Base-by-base conservation (phyloP, 2,797 vertebrate species). In the Adrianichthys oophorus region DNA sequence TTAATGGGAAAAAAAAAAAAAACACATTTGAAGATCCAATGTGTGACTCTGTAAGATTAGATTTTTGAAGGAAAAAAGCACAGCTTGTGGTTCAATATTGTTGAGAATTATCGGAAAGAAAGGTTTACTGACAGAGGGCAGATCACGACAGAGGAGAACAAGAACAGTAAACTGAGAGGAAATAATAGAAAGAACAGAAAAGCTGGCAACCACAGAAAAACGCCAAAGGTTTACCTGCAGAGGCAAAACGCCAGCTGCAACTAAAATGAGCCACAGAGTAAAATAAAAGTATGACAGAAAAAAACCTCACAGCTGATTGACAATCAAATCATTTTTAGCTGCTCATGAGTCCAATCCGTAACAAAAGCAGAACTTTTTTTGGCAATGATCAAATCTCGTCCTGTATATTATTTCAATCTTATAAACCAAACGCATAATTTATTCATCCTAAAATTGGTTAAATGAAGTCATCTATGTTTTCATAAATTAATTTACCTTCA, bases 71-170 rank as follows among this genome's bases (percentile, higher is more conserved):
- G 57, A 64, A 69, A 48, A 60, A 56, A 19, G 18, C 29, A 40
- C 47, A 47, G 47, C 40, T 47, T 56, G 55, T 18, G 15, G 5
- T 23, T 59, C 70, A 70, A 56, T 70, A 72, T 48, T 24, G 56
- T 59, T 18, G 26, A 59, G 60, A 70, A 61, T 51, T 74, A 76
- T 57, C 44, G 55, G 66, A 65, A 65, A 64, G 64, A 52, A 51
- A 42, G 17, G 41, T 61, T 48, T 50, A 48, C 52, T 21, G 70
- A 50, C 42, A 7, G 48, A 37, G 15, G 42, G 29, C 17, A 19
- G 59, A 42, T 7, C 0, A 17, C 32, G 17, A 41, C 1, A 4
- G 42, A 13, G 18, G 47, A 48, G 58, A 56, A 26, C 1, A 16
- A 15, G 49, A 21, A 63, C 17, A 18, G 15, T 2, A 7, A 43